Conservation (phyloP, 2,888 invertebrate genomes). For the Pocota personata region DNA sequence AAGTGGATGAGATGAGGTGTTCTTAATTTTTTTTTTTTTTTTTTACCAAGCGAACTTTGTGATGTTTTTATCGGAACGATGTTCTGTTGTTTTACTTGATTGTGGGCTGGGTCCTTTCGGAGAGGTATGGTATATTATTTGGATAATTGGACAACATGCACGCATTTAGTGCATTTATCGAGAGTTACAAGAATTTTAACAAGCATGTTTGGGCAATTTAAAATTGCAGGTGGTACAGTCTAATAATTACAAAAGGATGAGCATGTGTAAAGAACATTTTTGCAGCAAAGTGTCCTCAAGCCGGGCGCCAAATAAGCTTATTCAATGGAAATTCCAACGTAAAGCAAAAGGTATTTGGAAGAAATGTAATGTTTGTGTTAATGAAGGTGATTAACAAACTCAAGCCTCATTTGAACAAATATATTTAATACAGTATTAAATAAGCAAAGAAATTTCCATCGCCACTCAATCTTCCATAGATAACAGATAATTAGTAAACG, state of each 20-base stretch:
- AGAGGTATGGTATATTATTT: constrained; percentile 59
- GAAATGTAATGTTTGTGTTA: too few species aligned
- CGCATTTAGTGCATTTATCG: constrained; percentile 40
- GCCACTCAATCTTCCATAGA: too few species aligned
- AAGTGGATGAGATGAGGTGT: constrained; percentile 48
- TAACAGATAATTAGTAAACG: not conserved
- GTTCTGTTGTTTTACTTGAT: constrained; percentile 44
- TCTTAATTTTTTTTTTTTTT: not conserved
- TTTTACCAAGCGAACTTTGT: not conserved
- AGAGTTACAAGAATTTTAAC: constrained; percentile 32
- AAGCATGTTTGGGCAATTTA: constrained; percentile 47
- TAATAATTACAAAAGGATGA: constrained; percentile 42
- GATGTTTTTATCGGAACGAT: constrained; percentile 13
- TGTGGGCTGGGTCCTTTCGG: constrained; percentile 14
- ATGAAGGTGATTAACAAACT: too few species aligned
- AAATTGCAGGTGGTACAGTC: constrained; percentile 60
- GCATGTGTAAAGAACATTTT: constrained; percentile 25
- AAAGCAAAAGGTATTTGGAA: too few species aligned
- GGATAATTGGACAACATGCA: constrained; percentile 63
- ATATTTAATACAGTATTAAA: not conserved
- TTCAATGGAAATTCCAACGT: not conserved
- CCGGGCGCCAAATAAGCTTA: not conserved
- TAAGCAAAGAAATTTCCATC: not conserved
- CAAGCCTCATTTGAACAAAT: not conserved
- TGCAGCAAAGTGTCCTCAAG: not conserved